phyloP scores from a whole-genome alignment of 23 tunicate genomes.

The Oikopleura vanhoeffeni region DNA sequence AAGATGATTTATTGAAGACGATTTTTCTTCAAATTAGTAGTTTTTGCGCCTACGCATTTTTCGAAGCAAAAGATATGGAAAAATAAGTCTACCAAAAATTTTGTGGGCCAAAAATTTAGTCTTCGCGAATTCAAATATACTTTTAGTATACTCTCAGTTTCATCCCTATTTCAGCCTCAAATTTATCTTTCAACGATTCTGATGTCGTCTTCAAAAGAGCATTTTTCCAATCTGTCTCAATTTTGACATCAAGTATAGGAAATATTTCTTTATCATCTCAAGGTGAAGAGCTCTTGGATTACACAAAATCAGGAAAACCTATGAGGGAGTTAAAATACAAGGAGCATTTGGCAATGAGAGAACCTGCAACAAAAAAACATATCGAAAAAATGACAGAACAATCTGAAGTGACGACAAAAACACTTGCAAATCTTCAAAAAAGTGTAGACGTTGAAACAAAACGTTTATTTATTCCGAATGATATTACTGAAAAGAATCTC shows the following conservation, averaged over 20 bases:
- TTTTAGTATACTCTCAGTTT: no score
- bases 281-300: background rate
- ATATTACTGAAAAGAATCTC: background rate
- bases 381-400: background rate
- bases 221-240: background rate
- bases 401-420: background rate
- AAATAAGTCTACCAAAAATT: no score
- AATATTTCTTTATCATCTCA: background rate
- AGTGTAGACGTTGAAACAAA: background rate
- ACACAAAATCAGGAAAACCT: background rate
- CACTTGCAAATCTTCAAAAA: background rate
- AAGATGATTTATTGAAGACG: no score
- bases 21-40: no score
- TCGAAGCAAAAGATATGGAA: no score
- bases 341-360: background rate
- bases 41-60: no score
- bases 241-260: background rate
- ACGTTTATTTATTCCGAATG: background rate
- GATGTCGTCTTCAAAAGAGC: conserved; percentile 7
- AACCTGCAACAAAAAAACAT: background rate
- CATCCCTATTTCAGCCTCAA: background rate
- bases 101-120: no score
- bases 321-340: background rate
- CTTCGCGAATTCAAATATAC: no score
- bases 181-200: background rate